Evolutionary conservation across 64 coral and sea anemone species (phyloP).

Genomic region (Hydrozoanthus tunicans): DNA sequence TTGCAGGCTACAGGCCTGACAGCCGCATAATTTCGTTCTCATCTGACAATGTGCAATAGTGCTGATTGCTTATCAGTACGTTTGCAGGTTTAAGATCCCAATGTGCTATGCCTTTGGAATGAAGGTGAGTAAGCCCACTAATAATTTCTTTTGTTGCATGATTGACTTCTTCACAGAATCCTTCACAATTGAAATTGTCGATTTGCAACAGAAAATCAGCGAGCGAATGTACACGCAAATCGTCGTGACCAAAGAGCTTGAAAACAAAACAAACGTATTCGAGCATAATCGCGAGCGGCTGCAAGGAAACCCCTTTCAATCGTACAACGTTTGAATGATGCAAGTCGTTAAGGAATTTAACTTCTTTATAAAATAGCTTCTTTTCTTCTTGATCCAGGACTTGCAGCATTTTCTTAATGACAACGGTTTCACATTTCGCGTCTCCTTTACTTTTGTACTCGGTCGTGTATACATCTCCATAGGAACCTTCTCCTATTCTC

Average conservation of each 20-base stretch:
- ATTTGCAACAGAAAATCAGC: slow-evolving; percentile 15
- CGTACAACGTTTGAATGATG: neutral
- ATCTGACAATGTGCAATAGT: slow-evolving; percentile 23
- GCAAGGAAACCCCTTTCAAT: neutral
- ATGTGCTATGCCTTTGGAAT: neutral
- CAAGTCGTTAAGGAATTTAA: neutral
- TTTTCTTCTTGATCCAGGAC: neutral
- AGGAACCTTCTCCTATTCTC: neutral
- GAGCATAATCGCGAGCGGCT: neutral
- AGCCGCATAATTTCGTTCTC: neutral
- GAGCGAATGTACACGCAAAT: neutral
- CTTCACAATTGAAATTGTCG: neutral
- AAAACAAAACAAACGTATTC: slow-evolving; percentile 18
- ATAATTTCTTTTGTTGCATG: slow-evolving; percentile 21
- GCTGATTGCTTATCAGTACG: slow-evolving; percentile 9
- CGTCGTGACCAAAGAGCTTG: neutral
- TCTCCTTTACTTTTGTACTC: neutral
- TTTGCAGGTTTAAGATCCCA: slow-evolving; percentile 19
- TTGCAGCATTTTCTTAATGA: neutral
- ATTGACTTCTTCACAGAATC: slow-evolving; percentile 2
- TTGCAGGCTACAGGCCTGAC: neutral
- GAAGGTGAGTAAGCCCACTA: slow-evolving; percentile 7
- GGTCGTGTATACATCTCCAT: neutral
- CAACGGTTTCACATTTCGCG: neutral
- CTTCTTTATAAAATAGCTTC: neutral